These are phyloP conservation scores for Neomicropteryx cornuta DNA, from an alignment of 1,140 invertebrate genomes.

Conservation along the genomic window DNA sequence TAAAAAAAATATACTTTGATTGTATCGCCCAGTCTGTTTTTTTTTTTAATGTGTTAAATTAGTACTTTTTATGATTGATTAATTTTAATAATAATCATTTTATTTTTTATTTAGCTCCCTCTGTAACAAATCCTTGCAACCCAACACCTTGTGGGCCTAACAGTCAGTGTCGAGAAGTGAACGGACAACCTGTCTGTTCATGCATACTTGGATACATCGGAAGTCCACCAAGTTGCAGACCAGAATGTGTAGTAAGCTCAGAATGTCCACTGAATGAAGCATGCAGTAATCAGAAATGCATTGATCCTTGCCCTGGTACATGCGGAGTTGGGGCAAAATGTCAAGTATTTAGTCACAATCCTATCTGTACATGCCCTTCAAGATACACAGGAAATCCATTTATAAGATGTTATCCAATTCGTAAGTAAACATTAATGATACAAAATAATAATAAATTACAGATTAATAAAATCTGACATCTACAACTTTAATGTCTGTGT, in stretches of 20 bases:
- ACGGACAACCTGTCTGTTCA: slow-evolving; percentile 46
- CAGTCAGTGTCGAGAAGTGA: slow-evolving; percentile 47
- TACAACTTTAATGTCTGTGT: too few species aligned
- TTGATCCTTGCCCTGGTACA: slow-evolving; percentile 57
- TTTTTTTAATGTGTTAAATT: slow-evolving; percentile 2
- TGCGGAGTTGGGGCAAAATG: slow-evolving; percentile 69
- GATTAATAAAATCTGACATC: too few species aligned
- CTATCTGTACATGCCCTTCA: slow-evolving; percentile 63
- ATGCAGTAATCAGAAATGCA: slow-evolving; percentile 60
- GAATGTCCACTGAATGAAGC: slow-evolving; percentile 53
- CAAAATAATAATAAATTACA: slow-evolving; percentile 2
- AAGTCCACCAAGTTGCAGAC: slow-evolving; percentile 49
- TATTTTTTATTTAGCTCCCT: slow-evolving; percentile 17
- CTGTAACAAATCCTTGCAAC: slow-evolving; percentile 42
- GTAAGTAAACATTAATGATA: slow-evolving; percentile 25
- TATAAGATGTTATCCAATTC: slow-evolving; percentile 50
- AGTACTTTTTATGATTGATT: slow-evolving; percentile 3
- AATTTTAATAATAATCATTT: slow-evolving; percentile 6
- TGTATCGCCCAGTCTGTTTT: not conserved
- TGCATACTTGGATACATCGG: slow-evolving; percentile 46
- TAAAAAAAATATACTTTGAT: not conserved
- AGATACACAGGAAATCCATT: slow-evolving; percentile 76
- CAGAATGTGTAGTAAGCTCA: slow-evolving; percentile 52
- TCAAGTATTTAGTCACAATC: slow-evolving; percentile 66
- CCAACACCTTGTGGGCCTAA: slow-evolving; percentile 56